Conservation (phyloP, 2,888 invertebrate genomes). For the Megalurothrips usitatus region DNA sequence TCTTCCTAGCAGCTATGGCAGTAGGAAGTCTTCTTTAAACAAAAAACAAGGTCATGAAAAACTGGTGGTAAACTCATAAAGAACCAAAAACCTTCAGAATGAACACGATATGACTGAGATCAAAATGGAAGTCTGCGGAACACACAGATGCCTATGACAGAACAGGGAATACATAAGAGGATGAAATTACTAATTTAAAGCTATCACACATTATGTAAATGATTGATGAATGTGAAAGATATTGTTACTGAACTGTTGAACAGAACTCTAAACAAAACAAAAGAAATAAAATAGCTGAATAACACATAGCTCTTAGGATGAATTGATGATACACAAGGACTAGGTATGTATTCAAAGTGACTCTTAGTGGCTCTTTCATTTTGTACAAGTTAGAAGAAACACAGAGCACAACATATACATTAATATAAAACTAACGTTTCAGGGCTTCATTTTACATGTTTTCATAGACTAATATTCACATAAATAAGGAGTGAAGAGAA, state of each 20-base stretch:
- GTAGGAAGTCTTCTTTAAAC: no score
- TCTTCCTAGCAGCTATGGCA: no score
- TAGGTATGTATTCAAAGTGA: slow-evolving; percentile 17
- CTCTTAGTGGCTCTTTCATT: background rate
- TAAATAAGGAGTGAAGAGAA: background rate
- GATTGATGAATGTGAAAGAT: background rate
- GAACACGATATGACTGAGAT: slow-evolving; percentile 3
- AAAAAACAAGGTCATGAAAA: no score
- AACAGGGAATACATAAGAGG: background rate
- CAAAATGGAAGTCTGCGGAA: background rate
- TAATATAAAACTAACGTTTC: background rate
- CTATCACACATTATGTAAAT: slow-evolving; percentile 1
- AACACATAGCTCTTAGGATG: background rate
- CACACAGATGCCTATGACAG: background rate
- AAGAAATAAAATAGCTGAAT: background rate
- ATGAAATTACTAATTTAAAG: background rate
- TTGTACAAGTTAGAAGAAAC: slow-evolving; percentile 8
- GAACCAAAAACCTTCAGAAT: background rate
- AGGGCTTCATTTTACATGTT: background rate
- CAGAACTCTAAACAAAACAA: background rate
- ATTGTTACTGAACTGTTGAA: background rate
- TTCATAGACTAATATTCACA: background rate
- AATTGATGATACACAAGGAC: slow-evolving; percentile 10
- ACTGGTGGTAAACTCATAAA: no score
- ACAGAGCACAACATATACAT: background rate